phyloP scores from a whole-genome alignment of 2,888 invertebrate genomes.

The Strigamia crassipes region DNA sequence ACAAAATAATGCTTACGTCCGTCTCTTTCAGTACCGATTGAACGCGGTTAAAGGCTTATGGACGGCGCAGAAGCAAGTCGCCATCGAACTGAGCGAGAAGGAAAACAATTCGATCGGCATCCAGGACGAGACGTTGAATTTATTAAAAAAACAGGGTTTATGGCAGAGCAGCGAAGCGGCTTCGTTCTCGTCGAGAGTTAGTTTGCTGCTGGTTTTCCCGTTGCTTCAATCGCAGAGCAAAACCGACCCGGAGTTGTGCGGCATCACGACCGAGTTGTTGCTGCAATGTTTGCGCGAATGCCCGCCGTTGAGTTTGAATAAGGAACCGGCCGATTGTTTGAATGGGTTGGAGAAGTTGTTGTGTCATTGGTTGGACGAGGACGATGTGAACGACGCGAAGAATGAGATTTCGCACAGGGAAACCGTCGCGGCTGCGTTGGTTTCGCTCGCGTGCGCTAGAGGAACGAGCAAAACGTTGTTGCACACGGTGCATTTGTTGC shows the following conservation, averaged over 20 bases:
- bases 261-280: slow-evolving; percentile 56
- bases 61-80: slow-evolving; percentile 56
- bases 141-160: slow-evolving; percentile 57
- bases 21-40: slow-evolving; percentile 57
- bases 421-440: slow-evolving; percentile 57
- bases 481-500: slow-evolving; percentile 48
- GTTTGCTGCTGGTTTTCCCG: slow-evolving; percentile 57
- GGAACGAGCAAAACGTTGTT: slow-evolving; percentile 49
- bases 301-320: slow-evolving; percentile 57
- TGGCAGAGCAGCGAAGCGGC: slow-evolving; percentile 57
- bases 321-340: slow-evolving; percentile 59
- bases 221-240: slow-evolving; percentile 58
- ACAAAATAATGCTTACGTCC: slow-evolving; percentile 58
- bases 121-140: slow-evolving; percentile 56
- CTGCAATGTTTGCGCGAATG: slow-evolving; percentile 57
- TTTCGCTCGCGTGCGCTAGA: slow-evolving; percentile 57
- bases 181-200: slow-evolving; percentile 58
- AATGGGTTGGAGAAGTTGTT: slow-evolving; percentile 57
- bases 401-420: slow-evolving; percentile 52
- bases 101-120: slow-evolving; percentile 51
- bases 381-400: slow-evolving; percentile 46
- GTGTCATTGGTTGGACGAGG: slow-evolving; percentile 58
- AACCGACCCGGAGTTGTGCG: slow-evolving; percentile 56
- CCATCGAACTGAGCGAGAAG: slow-evolving; percentile 56
- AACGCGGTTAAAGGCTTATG: slow-evolving; percentile 58